Base-by-base conservation (phyloP, 2,113 vertebrate genomes). In the Pelvicachromis taeniatus region DNA sequence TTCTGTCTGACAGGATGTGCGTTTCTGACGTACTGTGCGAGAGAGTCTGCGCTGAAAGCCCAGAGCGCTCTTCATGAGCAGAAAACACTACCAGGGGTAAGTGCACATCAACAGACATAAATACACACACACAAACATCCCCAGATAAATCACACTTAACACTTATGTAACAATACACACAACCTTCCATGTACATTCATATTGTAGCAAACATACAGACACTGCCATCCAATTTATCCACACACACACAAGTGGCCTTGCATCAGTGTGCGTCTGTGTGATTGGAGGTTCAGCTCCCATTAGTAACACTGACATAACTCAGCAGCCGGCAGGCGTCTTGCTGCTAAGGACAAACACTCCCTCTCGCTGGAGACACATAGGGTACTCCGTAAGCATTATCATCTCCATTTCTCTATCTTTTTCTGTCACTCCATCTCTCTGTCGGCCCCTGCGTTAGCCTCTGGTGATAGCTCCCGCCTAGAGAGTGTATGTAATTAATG, bases 1-100 rank as follows among this genome's bases (percentile, higher is more conserved):
- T 58, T 80, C 77, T 87, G 8, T 93, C 85, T 91, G 79, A 89
- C 93, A 98, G 97, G 97, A 96, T 98, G 97, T 95, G 97, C 97
- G 75, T 98, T 98, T 95, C 96, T 98, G 95, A 98, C 97, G 52
- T 98, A 98, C 94, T 98, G 97, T 85, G 97, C 97, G 68, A 96
- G 97, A 78, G 97, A 98, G 87, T 98, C 97, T 16, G 97, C 97
- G 56, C 96, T 98, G 92, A 98, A 98, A 95, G 97, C 97, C 92
- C 97, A 98, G 96, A 98, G 97, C 54, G 97, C 97, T 82, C 96
- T 98, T 86, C 97, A 98, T 73, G 97, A 98, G 95, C 97, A 98
- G 96, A 98, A 98, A 95, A 98, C 97, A 7, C 96, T 97, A 89
- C 97, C 97, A 52, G 97, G 97, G 96, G 97, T 97, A 94, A 97